These are phyloP conservation scores for Bacillus rossius DNA, from an alignment of 1,140 invertebrate genomes.

Conservation along the genomic window DNA sequence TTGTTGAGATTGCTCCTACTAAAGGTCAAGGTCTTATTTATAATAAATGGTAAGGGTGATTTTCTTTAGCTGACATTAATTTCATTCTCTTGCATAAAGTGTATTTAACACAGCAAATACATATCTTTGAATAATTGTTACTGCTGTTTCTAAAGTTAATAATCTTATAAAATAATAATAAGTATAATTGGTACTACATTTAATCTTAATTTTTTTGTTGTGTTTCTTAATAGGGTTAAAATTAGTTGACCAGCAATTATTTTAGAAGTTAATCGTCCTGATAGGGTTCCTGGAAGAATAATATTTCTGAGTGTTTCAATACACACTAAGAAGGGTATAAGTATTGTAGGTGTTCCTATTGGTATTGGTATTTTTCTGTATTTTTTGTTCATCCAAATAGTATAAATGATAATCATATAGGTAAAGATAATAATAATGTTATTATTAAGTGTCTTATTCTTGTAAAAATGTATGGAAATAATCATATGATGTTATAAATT, in stretches of 20 bases:
- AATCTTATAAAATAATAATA: conserved; percentile 42
- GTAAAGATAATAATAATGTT: conserved; percentile 35
- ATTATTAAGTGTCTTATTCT: conserved; percentile 51
- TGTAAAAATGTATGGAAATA: conserved; percentile 48
- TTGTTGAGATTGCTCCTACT: too few species aligned
- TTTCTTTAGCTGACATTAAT: too few species aligned
- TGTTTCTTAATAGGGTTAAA: conserved; percentile 47
- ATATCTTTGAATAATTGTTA: too few species aligned
- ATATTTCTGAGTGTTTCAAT: conserved; percentile 31
- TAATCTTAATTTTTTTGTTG: conserved; percentile 34
- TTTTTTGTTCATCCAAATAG: conserved; percentile 37
- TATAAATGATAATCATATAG: conserved; percentile 43
- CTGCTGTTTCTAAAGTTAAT: conserved; percentile 27
- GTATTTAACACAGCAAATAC: too few species aligned
- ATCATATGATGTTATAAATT: conserved; percentile 23
- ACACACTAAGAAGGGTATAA: conserved; percentile 45
- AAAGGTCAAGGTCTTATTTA: too few species aligned
- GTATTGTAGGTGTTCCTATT: conserved; percentile 33
- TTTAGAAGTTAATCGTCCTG: conserved; percentile 49
- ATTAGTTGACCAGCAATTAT: conserved; percentile 62
- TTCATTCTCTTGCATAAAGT: too few species aligned
- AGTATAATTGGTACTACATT: conserved; percentile 33
- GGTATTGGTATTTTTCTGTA: conserved; percentile 49
- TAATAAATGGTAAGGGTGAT: too few species aligned
- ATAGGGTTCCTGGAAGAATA: too few species aligned